Percentiles rank a stretch among this genome's conserved stretches.
These are phyloP conservation scores for Tenthredo notha DNA, from an alignment of 2,888 invertebrate species.

Conservation along the genomic window DNA sequence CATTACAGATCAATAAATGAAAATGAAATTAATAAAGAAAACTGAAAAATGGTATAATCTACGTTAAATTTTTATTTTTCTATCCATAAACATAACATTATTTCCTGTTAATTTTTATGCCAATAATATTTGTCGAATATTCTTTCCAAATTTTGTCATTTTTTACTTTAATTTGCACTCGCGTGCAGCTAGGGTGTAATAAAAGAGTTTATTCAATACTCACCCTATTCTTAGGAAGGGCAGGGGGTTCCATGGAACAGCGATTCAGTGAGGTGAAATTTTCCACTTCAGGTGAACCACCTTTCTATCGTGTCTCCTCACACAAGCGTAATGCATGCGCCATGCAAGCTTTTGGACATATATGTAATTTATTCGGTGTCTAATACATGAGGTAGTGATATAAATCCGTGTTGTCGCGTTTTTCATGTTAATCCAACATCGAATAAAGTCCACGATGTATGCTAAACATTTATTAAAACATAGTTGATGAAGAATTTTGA, in stretches of 20 bases:
- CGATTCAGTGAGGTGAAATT: not conserved
- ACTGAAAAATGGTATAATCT: not conserved
- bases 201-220: slow-evolving; percentile 15
- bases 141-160: not conserved
- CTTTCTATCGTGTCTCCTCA: slow-evolving; percentile 5
- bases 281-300: slow-evolving; percentile 41
- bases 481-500: not conserved
- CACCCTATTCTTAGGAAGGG: not conserved
- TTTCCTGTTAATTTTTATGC: not conserved
- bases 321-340: not conserved
- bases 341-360: not conserved
- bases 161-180: not conserved
- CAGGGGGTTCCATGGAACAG: not conserved
- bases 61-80: not conserved
- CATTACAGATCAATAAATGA: not conserved
- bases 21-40: not conserved
- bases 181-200: not conserved
- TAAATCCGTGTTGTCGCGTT: not conserved
- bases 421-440: not conserved
- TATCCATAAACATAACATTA: not conserved
- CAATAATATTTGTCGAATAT: not conserved
- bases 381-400: not conserved
- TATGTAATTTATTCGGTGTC: not conserved
- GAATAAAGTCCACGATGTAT: not conserved
- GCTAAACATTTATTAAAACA: not conserved